Base-by-base conservation (phyloP, 1,140 invertebrate species). In the Drosophila tropicalis region DNA sequence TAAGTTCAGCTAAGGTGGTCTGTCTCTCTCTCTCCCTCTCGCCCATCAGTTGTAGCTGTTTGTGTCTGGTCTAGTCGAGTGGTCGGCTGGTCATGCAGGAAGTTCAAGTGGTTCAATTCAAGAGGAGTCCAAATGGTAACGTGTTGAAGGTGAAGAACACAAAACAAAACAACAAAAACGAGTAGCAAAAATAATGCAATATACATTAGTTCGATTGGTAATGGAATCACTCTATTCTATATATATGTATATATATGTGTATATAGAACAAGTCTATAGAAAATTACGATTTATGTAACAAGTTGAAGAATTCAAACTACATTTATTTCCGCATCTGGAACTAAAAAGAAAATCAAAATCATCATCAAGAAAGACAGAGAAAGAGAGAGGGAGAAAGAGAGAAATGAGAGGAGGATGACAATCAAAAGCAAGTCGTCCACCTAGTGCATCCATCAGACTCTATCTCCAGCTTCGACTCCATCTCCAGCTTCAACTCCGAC, bases 261-360 rank as follows among this genome's bases (percentile, higher is more conserved):
- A 54, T 69, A 77, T 70, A 81, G 84, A 87, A 84, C 73, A 68
- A 84, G 84, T 75, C 83, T 75, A 78, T 89, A 84, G 84, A 89
- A 84, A 89, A 87, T 87, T 89, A 81, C 84, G 84, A 87, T 84
- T 87, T 89, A 89, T 87, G 84, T 87, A 87, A 89, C 84, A 89
- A 89, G 84, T 84, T 58, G 67, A 84, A 79, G 84, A 87, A 87
- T 84, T 79, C 68, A 76, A 80, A 58, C 84, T 82, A 85, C 84
- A 72, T 89, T 87, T 84, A 80, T 87, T 87, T 87, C 84, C 84
- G 84, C 84, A 89, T 87, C 84, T 81, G 44, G 67, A 74, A 70
- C 77, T 62, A 77, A 71, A 70, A 34, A 44, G 57, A 76, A 69
- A 65, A 58, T 15, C n/a, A 36, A 58, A 58, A 58, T 58, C 56